Evolutionary conservation across 2,113 vertebrate genomes (phyloP).

Genomic region (Gallinago media): DNA sequence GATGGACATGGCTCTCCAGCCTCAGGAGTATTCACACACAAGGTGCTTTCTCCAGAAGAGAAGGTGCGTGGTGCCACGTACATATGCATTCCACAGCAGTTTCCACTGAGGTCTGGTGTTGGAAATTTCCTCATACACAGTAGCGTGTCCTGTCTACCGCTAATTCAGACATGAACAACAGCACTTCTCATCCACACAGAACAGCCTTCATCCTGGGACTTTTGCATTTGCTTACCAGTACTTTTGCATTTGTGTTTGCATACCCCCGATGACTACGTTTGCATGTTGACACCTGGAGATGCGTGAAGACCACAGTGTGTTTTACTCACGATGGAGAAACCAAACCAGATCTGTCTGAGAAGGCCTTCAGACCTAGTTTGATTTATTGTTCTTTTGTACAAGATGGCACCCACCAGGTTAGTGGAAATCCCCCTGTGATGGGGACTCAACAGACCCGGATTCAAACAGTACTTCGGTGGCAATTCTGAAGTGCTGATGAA

Average conservation of each 20-base stretch:
- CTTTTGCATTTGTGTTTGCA: conserved; percentile 26
- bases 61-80: fast-evolving
- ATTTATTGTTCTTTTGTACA: not conserved
- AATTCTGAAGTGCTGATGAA: not conserved
- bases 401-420: not conserved
- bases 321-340: not conserved
- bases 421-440: not conserved
- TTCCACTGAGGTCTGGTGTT: not conserved
- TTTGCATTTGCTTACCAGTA: not conserved
- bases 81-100: not conserved
- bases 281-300: not conserved
- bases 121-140: not conserved
- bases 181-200: not conserved
- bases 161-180: not conserved
- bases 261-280: not conserved
- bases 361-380: not conserved
- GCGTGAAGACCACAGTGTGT: not conserved
- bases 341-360: not conserved
- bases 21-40: not conserved
- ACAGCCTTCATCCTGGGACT: not conserved
- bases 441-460: fast-evolving
- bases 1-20: not conserved
- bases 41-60: not conserved
- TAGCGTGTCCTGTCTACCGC: not conserved
- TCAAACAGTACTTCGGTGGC: not conserved